Conservation (phyloP, 1,140 invertebrate species). For the Drosophila elegans region DNA sequence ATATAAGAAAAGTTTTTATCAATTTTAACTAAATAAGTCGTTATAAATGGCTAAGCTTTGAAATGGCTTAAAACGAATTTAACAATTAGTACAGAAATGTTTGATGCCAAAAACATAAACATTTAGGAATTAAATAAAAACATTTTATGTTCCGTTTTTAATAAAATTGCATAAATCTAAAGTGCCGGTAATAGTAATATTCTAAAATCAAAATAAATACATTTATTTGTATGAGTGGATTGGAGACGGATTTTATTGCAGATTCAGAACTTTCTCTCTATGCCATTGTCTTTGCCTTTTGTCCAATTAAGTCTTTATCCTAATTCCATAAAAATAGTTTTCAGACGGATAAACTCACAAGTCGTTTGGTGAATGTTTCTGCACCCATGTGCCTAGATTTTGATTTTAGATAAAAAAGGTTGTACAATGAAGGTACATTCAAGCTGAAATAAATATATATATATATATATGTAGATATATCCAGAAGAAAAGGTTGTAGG, state of each 20-base stretch:
- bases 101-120: too few relatives aligned
- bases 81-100: too few relatives aligned
- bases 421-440: neutral
- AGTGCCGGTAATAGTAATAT: too few relatives aligned
- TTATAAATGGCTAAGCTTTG: too few relatives aligned
- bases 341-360: conserved; percentile 50
- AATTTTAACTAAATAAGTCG: too few relatives aligned
- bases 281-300: conserved; percentile 1
- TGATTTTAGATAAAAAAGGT: neutral
- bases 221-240: conserved; percentile 19
- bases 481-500: neutral
- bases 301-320: conserved; percentile 72
- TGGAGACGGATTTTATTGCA: conserved; percentile 16
- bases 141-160: too few relatives aligned
- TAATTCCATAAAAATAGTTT: conserved; percentile 64
- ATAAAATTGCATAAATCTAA: too few relatives aligned
- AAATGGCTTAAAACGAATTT: too few relatives aligned
- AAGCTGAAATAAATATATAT: neutral
- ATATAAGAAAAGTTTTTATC: neutral
- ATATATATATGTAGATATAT: neutral
- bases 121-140: too few relatives aligned
- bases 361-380: neutral
- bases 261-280: conserved; percentile 1
- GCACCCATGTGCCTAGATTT: neutral
- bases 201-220: too few relatives aligned